Conservation (phyloP, 2,888 invertebrate species). For the Acanthosoma haemorrhoidale region DNA sequence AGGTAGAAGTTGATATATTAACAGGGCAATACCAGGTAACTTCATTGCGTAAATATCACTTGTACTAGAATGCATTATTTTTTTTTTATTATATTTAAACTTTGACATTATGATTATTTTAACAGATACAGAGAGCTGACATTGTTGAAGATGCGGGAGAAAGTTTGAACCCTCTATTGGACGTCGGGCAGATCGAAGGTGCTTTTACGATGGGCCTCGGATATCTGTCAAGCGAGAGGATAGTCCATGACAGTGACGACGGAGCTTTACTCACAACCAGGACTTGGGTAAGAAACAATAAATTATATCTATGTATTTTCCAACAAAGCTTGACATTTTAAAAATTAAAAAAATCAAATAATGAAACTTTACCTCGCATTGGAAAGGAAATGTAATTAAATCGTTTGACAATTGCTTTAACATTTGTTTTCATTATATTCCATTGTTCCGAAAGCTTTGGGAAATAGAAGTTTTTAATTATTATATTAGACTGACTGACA, state of each 20-base stretch:
- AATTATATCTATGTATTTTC: constrained; percentile 44
- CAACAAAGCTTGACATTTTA: too few relatives aligned
- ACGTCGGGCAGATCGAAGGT: constrained; percentile 61
- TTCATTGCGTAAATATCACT: not conserved
- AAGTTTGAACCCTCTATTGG: constrained; percentile 65
- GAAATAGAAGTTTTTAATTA: too few relatives aligned
- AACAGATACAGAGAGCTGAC: constrained; percentile 59
- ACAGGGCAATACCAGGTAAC: constrained; percentile 32
- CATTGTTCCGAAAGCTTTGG: too few relatives aligned
- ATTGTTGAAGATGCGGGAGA: constrained; percentile 67
- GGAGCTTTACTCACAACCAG: constrained; percentile 67
- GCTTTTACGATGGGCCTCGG: constrained; percentile 57
- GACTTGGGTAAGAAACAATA: constrained; percentile 58
- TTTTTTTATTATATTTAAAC: not conserved
- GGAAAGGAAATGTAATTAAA: too few relatives aligned
- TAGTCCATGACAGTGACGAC: constrained; percentile 56
- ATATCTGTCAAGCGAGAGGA: constrained; percentile 68
- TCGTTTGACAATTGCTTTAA: too few relatives aligned
- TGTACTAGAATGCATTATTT: not conserved
- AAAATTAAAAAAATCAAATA: too few relatives aligned
- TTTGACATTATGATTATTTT: not conserved
- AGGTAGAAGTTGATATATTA: constrained; percentile 32
- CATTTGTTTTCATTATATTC: too few relatives aligned
- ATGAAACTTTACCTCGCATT: too few relatives aligned
- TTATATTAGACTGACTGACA: too few relatives aligned